Conservation (phyloP, 1,140 invertebrate genomes). For the Coenobita brevimanus region DNA sequence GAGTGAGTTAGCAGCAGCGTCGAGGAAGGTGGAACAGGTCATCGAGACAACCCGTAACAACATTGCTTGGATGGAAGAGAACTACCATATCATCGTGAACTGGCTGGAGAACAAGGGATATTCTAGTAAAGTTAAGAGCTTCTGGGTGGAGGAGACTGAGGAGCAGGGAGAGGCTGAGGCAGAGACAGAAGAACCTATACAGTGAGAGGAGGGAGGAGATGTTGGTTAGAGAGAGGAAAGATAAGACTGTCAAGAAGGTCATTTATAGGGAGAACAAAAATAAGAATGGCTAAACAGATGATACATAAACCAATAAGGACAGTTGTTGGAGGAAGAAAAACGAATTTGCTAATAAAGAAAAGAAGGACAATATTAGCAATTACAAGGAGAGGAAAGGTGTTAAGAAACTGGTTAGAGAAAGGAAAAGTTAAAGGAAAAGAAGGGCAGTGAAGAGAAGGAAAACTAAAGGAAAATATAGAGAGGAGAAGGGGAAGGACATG, state of each 20-base stretch:
- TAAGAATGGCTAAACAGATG: background rate
- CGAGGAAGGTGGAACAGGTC: slow-evolving; percentile 82
- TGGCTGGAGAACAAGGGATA: slow-evolving; percentile 43
- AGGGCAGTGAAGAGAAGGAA: too few species aligned
- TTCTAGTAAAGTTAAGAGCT: slow-evolving; percentile 2
- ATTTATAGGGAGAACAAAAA: background rate
- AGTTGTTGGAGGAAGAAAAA: background rate
- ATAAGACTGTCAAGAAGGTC: background rate
- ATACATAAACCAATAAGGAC: background rate
- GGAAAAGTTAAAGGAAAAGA: background rate
- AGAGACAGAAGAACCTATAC: too few species aligned
- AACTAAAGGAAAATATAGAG: too few species aligned
- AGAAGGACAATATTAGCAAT: background rate
- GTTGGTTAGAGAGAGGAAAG: background rate
- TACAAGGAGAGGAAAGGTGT: background rate
- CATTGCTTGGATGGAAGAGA: slow-evolving; percentile 84
- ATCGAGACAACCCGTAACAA: slow-evolving; percentile 85
- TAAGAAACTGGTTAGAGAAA: background rate
- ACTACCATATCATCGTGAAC: slow-evolving; percentile 80
- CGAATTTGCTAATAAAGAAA: background rate
- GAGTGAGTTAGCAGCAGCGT: slow-evolving; percentile 72
- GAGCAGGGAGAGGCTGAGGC: background rate
- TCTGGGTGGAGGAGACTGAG: background rate
- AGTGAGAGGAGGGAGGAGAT: too few species aligned
- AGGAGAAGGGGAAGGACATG: too few species aligned